Conservation (phyloP, 1,140 invertebrate species). For the Brachionus paranguensis region DNA sequence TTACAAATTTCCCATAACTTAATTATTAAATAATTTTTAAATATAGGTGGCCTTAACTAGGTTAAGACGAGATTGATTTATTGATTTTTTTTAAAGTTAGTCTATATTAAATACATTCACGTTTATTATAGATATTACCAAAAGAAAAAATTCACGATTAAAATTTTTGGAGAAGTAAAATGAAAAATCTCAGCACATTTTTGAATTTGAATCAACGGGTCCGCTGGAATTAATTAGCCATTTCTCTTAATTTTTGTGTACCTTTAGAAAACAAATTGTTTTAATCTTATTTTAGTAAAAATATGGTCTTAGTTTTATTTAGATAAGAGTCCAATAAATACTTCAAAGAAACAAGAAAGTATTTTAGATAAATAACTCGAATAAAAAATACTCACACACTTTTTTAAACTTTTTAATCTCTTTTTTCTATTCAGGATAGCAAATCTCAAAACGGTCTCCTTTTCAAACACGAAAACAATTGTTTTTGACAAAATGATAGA, state of each 20-base stretch:
- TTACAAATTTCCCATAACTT: neutral
- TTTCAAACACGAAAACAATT: neutral
- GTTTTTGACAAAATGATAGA: neutral
- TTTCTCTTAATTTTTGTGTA: conserved; percentile 3
- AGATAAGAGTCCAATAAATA: conserved; percentile 21
- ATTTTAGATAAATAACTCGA: conserved; percentile 7
- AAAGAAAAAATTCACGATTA: neutral
- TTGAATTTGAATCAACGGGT: neutral
- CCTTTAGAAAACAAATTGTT: conserved; percentile 6
- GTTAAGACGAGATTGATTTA: neutral
- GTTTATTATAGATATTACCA: neutral
- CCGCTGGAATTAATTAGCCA: neutral
- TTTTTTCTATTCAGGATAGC: neutral
- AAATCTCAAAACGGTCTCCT: neutral
- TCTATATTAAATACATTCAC: neutral
- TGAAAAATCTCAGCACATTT: neutral
- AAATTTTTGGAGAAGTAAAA: neutral
- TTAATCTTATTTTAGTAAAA: conserved; percentile 13
- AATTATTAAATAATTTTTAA: neutral
- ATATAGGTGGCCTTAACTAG: neutral
- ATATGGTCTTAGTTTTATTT: conserved; percentile 23
- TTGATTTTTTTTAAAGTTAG: neutral
- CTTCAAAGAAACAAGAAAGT: neutral
- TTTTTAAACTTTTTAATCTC: neutral
- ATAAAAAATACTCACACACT: neutral